These are phyloP conservation scores for Acinonyx jubatus DNA, from an alignment of 2,113 vertebrate species.

Conservation along the genomic window DNA sequence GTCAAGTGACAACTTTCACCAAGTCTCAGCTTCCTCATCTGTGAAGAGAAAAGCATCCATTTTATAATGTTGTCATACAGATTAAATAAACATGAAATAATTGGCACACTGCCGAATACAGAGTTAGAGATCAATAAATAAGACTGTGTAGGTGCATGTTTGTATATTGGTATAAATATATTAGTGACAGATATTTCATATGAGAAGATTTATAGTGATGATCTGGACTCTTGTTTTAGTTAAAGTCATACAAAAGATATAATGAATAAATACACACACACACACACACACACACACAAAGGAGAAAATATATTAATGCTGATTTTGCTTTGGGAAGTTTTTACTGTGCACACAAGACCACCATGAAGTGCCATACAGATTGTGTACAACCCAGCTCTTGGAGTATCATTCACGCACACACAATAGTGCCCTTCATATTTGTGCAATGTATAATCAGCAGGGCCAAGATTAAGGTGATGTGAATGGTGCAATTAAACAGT, in stretches of 20 bases:
- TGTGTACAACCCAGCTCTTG: neutral
- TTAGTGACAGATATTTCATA: neutral
- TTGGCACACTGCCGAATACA: neutral
- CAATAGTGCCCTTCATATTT: neutral
- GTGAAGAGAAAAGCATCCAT: neutral
- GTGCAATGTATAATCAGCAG: neutral
- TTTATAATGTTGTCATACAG: neutral
- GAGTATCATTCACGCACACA: neutral
- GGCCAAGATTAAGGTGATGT: neutral
- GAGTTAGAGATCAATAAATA: neutral
- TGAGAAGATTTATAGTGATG: neutral
- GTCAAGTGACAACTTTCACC: neutral
- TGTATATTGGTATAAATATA: neutral
- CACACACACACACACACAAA: neutral
- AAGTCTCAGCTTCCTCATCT: neutral
- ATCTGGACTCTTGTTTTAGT: neutral
- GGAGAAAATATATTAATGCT: neutral
- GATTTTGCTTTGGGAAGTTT: neutral
- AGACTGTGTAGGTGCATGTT: neutral
- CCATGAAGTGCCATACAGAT: neutral
- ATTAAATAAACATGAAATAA: neutral
- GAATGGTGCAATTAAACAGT: neutral
- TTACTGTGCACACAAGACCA: neutral
- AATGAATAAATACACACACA: too few relatives aligned
- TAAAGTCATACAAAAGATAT: neutral